Base-by-base conservation (phyloP, 1,140 invertebrate species). In the Drosophila parabipectinata region DNA sequence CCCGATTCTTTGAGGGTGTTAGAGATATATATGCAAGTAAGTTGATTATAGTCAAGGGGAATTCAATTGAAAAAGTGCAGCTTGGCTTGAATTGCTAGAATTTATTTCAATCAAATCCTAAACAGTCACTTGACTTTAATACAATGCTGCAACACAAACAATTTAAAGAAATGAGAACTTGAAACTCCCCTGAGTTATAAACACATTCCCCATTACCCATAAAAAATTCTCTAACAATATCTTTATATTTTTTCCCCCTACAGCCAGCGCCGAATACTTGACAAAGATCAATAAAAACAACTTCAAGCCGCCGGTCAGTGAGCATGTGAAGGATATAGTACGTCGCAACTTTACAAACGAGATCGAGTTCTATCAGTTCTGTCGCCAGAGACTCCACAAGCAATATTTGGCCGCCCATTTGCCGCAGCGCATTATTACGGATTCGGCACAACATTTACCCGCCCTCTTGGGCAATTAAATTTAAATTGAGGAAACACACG, bases 331-430 rank as follows among this genome's bases (percentile, higher is more conserved):
- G 91, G 94, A 97, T 24, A 94, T 97, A n/a, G 96, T 98, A 0
- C 93, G 96, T 66, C 94, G 93, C 45, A 98, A 98, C 90, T 97
- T 98, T 87, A 97, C 97, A 0, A 93, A 95, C 57, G 97, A 98
- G 92, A 97, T 98, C 18, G 97, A 98, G 90, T 97, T 98, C 90
- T 98, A 98, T 91, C 95, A 98, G 83, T 98, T 98, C 88, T 97
- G 97, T 87, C 95, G 95, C 77, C 96, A 98, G 91, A 93, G 97
- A 79, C 92, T 98, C 7, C 95, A 98, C 77, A 94, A 95, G 90
- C 97, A 98, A 91, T 94, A 96, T 66, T 92, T 95, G 32, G 96
- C 96, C 0, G 92, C 97, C 5, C 93, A 95, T 82, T 91, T 94
- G 51, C 92, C 94, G 0, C 82, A 91, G 28, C 51, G 63, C 14